Base-by-base conservation (phyloP, 2,888 invertebrate genomes). In the Tenthredo livida region DNA sequence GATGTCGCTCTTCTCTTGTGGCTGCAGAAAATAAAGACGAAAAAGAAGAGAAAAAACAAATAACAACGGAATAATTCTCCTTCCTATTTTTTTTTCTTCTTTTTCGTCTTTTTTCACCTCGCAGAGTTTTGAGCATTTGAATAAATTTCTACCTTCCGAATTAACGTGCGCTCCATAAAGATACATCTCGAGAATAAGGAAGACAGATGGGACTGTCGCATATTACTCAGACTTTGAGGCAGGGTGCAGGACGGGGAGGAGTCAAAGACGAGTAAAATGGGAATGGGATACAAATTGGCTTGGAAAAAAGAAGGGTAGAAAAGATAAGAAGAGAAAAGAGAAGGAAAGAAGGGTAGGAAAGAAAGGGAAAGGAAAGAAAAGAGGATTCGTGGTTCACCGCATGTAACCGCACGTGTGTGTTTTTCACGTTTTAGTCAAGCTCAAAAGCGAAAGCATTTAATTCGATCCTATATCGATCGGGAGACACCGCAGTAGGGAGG, bases 131-230 rank as follows among this genome's bases (percentile, higher is more conserved):
- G 12, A 12, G 25, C 40, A n/a, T 67, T 43, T 29, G 73, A 25
- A 73, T 73, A 73, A 73, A 73, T 73, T 40, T 21, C 12, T 40
- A 12, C 67, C 67, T 33, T n/a, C 37, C 7, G 73, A 25, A 73
- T 73, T 43, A 73, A 43, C 43, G 33, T 7, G 12, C 43, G 40
- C 40, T 40, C 61, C 25, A 25, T 5, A 40, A 21, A 21, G 54
- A 77, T 77, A n/a, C 15, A 61, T 80, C 61, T 29, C 54, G 77
- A 58, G 47, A 29, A 67, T 70, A 65, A 67, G 83, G 47, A 70
- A 83, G 83, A 83, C 83, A 25, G 50, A 83, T 83, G 43, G n/a
- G n/a, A 83, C 47, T 65, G 80, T 47, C 67, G 70, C 83, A 29
- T 67, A 83, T 70, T 70, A 83, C 40, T 65, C 47, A 50, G 77